Evolutionary conservation across 2,797 vertebrate species (phyloP).

Genomic region (Catharus ustulatus): DNA sequence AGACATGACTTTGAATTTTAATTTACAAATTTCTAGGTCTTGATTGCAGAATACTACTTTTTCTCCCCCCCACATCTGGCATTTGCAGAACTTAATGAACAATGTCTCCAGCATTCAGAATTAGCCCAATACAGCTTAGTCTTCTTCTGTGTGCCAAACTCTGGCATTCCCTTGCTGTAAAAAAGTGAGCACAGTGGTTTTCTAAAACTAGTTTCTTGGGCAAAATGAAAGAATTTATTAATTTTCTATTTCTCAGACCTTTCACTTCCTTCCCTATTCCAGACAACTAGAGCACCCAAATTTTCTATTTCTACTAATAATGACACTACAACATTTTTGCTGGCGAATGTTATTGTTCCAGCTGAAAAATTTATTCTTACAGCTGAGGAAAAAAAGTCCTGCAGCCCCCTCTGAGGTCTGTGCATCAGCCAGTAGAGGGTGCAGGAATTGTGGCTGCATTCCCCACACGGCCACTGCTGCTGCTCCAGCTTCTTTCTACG

Average conservation of each 20-base stretch:
- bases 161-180: not conserved
- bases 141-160: not conserved
- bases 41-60: not conserved
- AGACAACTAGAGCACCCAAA: not conserved
- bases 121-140: not conserved
- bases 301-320: not conserved
- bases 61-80: not conserved
- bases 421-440: constrained; percentile 64
- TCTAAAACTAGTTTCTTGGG: not conserved
- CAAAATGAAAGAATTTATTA: not conserved
- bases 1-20: constrained; percentile 50
- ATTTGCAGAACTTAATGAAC: constrained; percentile 45
- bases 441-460: constrained; percentile 32
- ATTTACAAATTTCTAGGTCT: constrained; percentile 43
- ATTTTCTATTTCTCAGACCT: not conserved
- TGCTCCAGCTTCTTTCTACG: not conserved
- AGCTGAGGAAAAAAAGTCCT: not conserved
- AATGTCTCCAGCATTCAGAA: not conserved
- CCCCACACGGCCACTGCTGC: not conserved
- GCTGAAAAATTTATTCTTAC: not conserved
- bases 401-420: not conserved
- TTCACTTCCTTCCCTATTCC: not conserved
- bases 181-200: not conserved
- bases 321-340: not conserved
- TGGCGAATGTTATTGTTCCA: not conserved